These are phyloP conservation scores for Eremophila alpestris DNA, from an alignment of 2,797 vertebrate genomes.

Conservation along the genomic window DNA sequence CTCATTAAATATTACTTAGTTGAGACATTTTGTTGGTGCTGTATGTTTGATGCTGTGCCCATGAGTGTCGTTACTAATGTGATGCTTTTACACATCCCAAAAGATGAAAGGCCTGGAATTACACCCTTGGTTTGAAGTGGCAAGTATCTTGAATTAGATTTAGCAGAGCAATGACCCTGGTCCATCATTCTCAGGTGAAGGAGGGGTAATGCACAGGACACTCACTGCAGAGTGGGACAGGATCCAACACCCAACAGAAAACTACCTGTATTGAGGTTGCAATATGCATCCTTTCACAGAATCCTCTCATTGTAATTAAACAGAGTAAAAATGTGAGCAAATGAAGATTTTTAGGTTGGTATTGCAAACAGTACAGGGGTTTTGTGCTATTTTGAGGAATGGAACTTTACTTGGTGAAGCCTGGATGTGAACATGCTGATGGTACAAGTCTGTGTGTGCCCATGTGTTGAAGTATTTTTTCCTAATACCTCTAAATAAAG, in stretches of 20 bases:
- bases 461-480: fast-evolving
- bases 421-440: neutral
- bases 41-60: neutral
- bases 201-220: neutral
- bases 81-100: neutral
- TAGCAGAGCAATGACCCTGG: neutral
- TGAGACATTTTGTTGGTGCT: neutral
- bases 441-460: neutral
- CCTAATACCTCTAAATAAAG: neutral
- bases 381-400: neutral
- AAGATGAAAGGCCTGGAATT: neutral
- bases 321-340: neutral
- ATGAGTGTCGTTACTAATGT: neutral
- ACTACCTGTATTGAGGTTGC: neutral
- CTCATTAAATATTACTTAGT: neutral
- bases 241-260: neutral
- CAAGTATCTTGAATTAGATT: neutral
- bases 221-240: neutral
- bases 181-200: neutral
- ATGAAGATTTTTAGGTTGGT: neutral
- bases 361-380: neutral
- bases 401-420: neutral
- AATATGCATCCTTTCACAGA: neutral
- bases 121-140: neutral
- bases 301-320: neutral